These are phyloP conservation scores for Lepidocyrtinus sp. DNA, from an alignment of 2,888 invertebrate genomes.

Conservation along the genomic window DNA sequence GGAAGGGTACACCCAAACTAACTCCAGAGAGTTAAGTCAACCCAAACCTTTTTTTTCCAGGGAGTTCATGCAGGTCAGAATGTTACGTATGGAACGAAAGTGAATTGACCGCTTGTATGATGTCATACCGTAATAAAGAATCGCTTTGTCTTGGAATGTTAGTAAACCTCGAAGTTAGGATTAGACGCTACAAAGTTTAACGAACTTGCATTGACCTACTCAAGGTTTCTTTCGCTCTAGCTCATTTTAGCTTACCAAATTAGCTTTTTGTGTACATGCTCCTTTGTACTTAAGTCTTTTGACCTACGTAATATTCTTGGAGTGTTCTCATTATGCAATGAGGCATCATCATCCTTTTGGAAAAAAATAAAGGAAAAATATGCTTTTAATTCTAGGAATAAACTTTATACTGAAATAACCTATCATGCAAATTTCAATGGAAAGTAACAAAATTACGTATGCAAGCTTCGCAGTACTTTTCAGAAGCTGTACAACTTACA, in stretches of 20 bases:
- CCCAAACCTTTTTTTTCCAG: background rate
- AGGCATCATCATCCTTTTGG: background rate
- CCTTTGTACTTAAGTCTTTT: background rate
- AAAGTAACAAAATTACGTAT: no score
- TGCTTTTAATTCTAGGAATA: no score
- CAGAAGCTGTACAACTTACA: no score
- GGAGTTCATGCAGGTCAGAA: slow-evolving; percentile 1
- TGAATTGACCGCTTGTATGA: slow-evolving; percentile 32
- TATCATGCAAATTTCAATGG: background rate
- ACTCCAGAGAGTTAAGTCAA: slow-evolving; percentile 28
- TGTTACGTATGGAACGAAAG: slow-evolving; percentile 34
- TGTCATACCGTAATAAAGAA: slow-evolving; percentile 28
- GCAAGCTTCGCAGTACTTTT: no score
- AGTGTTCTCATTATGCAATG: background rate
- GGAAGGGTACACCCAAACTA: slow-evolving; percentile 36
- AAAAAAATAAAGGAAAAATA: no score
- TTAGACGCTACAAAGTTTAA: slow-evolving; percentile 22
- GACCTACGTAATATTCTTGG: background rate
- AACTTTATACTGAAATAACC: no score
- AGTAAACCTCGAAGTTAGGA: background rate
- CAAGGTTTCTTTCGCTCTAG: slow-evolving; percentile 24
- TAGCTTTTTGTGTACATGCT: background rate
- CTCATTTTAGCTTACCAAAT: background rate
- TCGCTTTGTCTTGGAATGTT: background rate
- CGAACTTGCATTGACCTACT: slow-evolving; percentile 45